A percentile compares a stretch with the other conserved stretches of the same genome.
These are phyloP conservation scores for Lagodon rhomboides DNA, from an alignment of 2,797 vertebrate genomes.

Conservation along the genomic window DNA sequence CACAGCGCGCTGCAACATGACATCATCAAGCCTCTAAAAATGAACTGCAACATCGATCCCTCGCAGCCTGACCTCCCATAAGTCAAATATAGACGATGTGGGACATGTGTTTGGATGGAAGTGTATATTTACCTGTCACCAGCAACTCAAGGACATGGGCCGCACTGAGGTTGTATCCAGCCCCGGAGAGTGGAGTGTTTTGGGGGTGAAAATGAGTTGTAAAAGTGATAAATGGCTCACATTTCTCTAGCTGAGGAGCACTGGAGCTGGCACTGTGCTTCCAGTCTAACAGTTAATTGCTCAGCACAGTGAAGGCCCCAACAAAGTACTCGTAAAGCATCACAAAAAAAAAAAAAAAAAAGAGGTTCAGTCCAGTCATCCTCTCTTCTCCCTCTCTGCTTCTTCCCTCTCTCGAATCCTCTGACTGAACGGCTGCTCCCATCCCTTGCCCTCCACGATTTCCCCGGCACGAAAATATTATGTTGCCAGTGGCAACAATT, in stretches of 20 bases:
- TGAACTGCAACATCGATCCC: constrained; percentile 76
- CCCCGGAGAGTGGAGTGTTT: constrained; percentile 60
- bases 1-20: constrained; percentile 63
- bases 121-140: constrained; percentile 82
- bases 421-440: constrained; percentile 51
- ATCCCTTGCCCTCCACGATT: constrained; percentile 75
- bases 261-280: constrained; percentile 70
- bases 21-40: constrained; percentile 79
- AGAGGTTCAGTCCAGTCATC: constrained; percentile 36
- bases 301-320: constrained; percentile 78
- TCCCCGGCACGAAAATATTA: constrained; percentile 84
- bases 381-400: constrained; percentile 52
- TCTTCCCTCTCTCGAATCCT: constrained; percentile 49
- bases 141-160: constrained; percentile 74
- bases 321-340: constrained; percentile 81
- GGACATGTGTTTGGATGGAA: constrained; percentile 77
- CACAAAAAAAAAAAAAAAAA: constrained; percentile 53
- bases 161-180: constrained; percentile 60
- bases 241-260: constrained; percentile 68
- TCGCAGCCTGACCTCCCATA: constrained; percentile 71
- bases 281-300: constrained; percentile 85
- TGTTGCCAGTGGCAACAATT: constrained; percentile 86
- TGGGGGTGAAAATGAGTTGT: constrained; percentile 79
- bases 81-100: constrained; percentile 70
- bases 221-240: constrained; percentile 78